Evolutionary conservation across 37 sponge, comb jelly and placozoan species (phyloP).

Genomic region (Haliclona indistincta): DNA sequence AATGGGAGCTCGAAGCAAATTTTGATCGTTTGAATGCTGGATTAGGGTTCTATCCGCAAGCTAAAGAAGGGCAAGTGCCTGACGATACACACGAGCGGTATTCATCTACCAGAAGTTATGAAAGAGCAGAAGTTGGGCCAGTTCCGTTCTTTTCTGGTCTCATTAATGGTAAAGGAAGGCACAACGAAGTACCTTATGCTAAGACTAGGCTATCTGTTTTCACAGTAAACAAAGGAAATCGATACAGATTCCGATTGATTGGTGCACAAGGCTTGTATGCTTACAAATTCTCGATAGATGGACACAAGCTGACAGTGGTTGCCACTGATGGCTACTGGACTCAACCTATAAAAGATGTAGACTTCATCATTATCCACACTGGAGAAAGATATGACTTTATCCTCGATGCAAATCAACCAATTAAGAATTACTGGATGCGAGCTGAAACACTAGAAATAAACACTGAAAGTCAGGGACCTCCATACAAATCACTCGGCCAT

Average conservation of each 20-base stretch:
- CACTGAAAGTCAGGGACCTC: slow-evolving; percentile 8
- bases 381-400: slow-evolving; percentile 86
- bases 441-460: slow-evolving; percentile 56
- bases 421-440: slow-evolving; percentile 46
- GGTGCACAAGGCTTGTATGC: slow-evolving; percentile 58
- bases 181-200: slow-evolving; percentile 2
- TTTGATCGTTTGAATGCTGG: slow-evolving; percentile 39
- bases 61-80: slow-evolving; percentile 19
- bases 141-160: slow-evolving; percentile 67
- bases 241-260: slow-evolving; percentile 75
- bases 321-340: slow-evolving; percentile 70
- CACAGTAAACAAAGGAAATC: slow-evolving; percentile 36
- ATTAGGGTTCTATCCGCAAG: slow-evolving; percentile 25
- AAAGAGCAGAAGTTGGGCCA: slow-evolving; percentile 61
- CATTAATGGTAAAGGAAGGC: slow-evolving; percentile 73
- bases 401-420: slow-evolving; percentile 36
- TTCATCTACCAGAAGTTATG: neutral
- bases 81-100: slow-evolving; percentile 7
- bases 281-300: slow-evolving; percentile 71
- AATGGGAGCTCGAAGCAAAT: slow-evolving; percentile 39
- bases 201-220: slow-evolving; percentile 47
- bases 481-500: slow-evolving; percentile 19
- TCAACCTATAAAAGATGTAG: slow-evolving; percentile 51
- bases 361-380: slow-evolving; percentile 64
- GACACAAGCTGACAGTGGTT: slow-evolving; percentile 69